Conservation (phyloP, 2,797 vertebrate species). For the Aselliscus stoliczkanus region DNA sequence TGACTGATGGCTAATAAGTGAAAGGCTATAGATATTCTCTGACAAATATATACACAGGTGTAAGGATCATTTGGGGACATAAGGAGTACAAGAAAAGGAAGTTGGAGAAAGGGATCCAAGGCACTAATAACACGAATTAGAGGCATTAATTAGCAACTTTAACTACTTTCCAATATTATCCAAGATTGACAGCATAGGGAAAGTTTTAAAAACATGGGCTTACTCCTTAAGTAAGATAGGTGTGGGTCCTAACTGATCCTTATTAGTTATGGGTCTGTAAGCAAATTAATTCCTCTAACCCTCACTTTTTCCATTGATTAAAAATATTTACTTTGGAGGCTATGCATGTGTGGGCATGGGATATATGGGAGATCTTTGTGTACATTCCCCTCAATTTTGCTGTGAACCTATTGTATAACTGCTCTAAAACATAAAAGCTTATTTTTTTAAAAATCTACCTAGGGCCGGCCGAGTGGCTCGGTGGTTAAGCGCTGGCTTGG, state of each 20-base stretch:
- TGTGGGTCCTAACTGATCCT: not conserved
- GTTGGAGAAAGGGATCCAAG: not conserved
- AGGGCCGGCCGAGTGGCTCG: too few relatives aligned
- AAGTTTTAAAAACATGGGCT: not conserved
- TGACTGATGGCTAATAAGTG: not conserved
- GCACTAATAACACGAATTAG: not conserved
- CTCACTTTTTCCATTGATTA: not conserved
- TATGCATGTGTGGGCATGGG: not conserved
- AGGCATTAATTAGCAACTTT: not conserved
- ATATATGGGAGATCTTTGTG: not conserved
- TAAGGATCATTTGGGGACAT: not conserved
- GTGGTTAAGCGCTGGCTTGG: too few relatives aligned
- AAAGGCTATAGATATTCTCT: not conserved
- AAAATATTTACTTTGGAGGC: not conserved
- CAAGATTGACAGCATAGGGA: not conserved
- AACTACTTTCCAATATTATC: not conserved
- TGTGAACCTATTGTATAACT: not conserved
- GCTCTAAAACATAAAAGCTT: not conserved
- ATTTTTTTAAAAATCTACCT: too few relatives aligned
- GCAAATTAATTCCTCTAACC: not conserved
- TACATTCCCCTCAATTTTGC: not conserved
- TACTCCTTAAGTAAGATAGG: not conserved
- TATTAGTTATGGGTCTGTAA: not conserved
- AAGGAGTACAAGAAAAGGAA: not conserved
- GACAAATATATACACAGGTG: not conserved